A percentile compares a stretch with the other conserved stretches of the same genome.
phyloP scores from a whole-genome alignment of 2,888 invertebrate species.

The Cephus rjabovi region DNA sequence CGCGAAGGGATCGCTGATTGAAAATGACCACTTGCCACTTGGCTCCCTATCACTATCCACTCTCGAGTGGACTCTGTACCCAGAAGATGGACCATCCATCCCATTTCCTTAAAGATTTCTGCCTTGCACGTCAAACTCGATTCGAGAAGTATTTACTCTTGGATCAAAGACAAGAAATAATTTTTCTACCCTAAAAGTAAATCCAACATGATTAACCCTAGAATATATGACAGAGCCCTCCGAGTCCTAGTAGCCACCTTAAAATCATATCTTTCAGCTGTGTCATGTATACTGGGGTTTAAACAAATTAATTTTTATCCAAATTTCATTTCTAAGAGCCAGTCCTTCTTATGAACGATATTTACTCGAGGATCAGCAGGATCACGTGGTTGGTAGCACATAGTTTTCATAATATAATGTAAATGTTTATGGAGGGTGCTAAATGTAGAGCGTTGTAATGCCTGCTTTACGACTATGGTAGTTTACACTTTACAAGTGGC shows the following conservation, averaged over 20 bases:
- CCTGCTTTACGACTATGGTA: conserved; percentile 38
- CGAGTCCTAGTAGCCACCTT: too few species aligned
- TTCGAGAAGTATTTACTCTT: not conserved
- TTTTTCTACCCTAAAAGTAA: not conserved
- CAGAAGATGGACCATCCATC: not conserved
- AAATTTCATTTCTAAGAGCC: not conserved
- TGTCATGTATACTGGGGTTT: too few species aligned
- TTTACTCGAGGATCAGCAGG: not conserved
- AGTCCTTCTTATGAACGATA: not conserved
- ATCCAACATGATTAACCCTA: not conserved
- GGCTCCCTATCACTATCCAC: not conserved
- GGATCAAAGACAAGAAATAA: not conserved
- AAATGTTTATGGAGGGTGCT: conserved; percentile 43
- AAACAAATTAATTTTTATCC: not conserved
- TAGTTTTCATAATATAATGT: conserved; percentile 37
- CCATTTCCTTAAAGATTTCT: too few species aligned
- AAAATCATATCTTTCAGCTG: too few species aligned
- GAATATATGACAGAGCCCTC: too few species aligned
- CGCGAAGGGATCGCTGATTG: conserved; percentile 31
- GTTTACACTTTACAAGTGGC: conserved; percentile 1
- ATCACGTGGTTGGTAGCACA: not conserved
- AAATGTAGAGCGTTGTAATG: conserved; percentile 39
- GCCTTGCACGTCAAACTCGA: too few species aligned
- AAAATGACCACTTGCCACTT: conserved; percentile 26
- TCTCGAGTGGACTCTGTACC: not conserved